phyloP scores from a whole-genome alignment of 2,888 invertebrate genomes.

The Ceriagrion tenellum region DNA sequence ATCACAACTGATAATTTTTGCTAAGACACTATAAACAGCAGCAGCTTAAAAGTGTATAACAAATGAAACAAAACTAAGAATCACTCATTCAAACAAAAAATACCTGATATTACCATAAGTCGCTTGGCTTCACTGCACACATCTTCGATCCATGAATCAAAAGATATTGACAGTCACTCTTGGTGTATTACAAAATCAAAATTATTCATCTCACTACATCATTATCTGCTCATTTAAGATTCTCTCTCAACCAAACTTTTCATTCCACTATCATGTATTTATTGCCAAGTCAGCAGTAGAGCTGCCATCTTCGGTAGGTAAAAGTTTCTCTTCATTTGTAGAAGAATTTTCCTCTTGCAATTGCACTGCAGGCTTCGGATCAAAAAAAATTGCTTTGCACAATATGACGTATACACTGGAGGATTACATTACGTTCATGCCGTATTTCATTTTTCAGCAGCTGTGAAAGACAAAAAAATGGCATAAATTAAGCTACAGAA shows the following conservation, averaged over 20 bases:
- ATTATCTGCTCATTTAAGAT: no score
- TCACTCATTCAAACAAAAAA: not conserved
- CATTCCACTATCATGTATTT: not conserved
- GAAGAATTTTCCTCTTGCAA: not conserved
- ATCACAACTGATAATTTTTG: not conserved
- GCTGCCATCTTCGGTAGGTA: not conserved
- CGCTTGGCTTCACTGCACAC: not conserved
- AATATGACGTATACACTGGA: slow-evolving; percentile 92
- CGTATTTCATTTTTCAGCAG: slow-evolving; percentile 88
- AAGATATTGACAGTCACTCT: no score
- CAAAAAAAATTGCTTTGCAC: slow-evolving; percentile 89
- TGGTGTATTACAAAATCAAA: no score
- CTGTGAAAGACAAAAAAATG: slow-evolving; percentile 75
- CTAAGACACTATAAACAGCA: not conserved
- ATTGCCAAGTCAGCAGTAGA: not conserved
- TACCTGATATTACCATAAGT: not conserved
- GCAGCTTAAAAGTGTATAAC: not conserved
- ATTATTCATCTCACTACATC: no score
- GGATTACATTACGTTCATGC: slow-evolving; percentile 91
- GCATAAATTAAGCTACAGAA: slow-evolving; percentile 54
- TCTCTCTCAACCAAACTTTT: not conserved
- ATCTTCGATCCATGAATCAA: not conserved
- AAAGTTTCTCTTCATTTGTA: not conserved
- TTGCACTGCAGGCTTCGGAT: slow-evolving; percentile 71
- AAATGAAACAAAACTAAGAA: not conserved